A percentile compares a stretch with the other conserved stretches of the same genome.
Conservation (phyloP, 2,797 vertebrate species). For the Natrix natrix region DNA sequence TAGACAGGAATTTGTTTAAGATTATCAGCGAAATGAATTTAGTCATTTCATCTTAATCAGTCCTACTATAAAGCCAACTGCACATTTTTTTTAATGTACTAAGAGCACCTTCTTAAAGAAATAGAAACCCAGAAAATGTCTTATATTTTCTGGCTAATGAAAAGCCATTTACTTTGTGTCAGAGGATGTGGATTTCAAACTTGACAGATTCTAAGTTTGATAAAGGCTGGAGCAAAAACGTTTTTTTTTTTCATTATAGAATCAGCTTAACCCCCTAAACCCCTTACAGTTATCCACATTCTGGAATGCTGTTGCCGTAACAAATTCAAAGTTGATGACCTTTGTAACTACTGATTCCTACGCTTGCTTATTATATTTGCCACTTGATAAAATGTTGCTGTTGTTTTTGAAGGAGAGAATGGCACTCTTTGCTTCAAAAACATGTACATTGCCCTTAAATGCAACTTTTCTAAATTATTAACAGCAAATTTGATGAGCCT, state of each 20-base stretch:
- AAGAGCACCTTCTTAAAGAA: background rate
- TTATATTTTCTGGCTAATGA: background rate
- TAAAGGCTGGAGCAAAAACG: background rate
- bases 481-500: background rate
- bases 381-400: background rate
- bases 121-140: conserved; percentile 4
- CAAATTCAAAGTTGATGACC: background rate
- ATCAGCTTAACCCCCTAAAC: background rate
- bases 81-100: conserved; percentile 28
- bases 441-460: background rate
- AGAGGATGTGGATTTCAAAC: background rate
- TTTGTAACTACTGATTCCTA: background rate
- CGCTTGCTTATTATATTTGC: background rate
- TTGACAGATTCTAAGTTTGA: background rate
- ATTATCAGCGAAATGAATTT: conserved; percentile 48
- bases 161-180: background rate
- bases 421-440: conserved; percentile 4
- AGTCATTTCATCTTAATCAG: conserved; percentile 26
- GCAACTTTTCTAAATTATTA: conserved; percentile 1
- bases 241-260: background rate
- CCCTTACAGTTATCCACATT: background rate
- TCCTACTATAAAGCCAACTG: conserved; percentile 21
- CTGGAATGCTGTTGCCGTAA: background rate
- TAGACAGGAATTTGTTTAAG: conserved; percentile 49
- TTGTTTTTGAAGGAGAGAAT: background rate